A percentile compares a stretch with the other conserved stretches of the same genome.
These are phyloP conservation scores for Pseudoatta argentina DNA, from an alignment of 1,140 invertebrate species.

Conservation along the genomic window DNA sequence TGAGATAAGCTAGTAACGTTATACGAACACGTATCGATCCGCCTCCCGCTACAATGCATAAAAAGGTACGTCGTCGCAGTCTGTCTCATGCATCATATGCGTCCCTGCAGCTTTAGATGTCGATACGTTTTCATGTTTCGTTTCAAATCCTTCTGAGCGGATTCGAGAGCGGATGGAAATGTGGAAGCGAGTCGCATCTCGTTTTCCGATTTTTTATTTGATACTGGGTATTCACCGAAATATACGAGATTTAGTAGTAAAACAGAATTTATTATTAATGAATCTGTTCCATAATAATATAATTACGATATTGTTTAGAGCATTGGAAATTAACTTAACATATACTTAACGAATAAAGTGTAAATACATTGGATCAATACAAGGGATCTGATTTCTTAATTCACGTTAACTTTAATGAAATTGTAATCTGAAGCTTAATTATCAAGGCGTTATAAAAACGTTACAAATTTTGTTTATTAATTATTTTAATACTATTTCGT, in stretches of 20 bases:
- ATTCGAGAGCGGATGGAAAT: constrained; percentile 56
- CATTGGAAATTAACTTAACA: not conserved
- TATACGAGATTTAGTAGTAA: not conserved
- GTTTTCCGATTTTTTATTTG: constrained; percentile 41
- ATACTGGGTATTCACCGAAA: constrained; percentile 23
- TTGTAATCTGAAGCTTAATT: constrained; percentile 3
- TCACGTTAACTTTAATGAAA: not conserved
- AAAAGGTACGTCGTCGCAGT: constrained; percentile 62
- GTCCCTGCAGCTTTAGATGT: constrained; percentile 63
- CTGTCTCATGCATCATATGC: constrained; percentile 63
- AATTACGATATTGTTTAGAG: constrained; percentile 22
- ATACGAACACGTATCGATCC: constrained; percentile 57
- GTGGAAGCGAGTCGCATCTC: constrained; percentile 46
- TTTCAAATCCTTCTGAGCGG: constrained; percentile 65
- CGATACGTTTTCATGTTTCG: constrained; percentile 64
- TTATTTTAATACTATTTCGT: constrained; percentile 3
- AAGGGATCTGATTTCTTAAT: not conserved
- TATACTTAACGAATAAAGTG: not conserved
- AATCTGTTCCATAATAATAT: not conserved
- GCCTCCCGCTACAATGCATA: constrained; percentile 61
- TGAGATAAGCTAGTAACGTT: constrained; percentile 57
- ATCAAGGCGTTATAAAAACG: not conserved
- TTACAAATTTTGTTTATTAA: not conserved
- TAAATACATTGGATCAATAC: not conserved
- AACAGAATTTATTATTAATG: constrained; percentile 12